Conservation (phyloP, 2,888 invertebrate species). For the Gasteruption jaculator region DNA sequence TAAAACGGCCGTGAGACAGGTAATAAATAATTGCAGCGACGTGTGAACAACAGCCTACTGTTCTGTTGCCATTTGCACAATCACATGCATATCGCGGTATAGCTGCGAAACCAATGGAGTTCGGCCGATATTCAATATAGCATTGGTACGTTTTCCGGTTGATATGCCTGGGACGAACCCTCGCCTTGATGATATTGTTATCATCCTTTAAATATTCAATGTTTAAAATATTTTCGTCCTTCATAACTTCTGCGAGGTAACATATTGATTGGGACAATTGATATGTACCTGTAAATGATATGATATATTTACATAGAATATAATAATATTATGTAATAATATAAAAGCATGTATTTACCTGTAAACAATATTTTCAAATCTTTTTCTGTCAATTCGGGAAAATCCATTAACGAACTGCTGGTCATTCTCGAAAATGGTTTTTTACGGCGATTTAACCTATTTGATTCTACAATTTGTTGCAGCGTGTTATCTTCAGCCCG, state of each 20-base stretch:
- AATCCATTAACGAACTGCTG: constrained; percentile 17
- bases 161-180: constrained; percentile 21
- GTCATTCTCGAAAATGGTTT: constrained; percentile 14
- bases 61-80: constrained; percentile 16
- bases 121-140: constrained; percentile 17
- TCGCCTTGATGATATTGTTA: constrained; percentile 18
- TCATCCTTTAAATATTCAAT: constrained; percentile 22
- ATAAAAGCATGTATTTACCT: too few species aligned
- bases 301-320: too few species aligned
- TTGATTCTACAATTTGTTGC: constrained; percentile 16
- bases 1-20: constrained; percentile 14
- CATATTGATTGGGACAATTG: constrained; percentile 23
- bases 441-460: constrained; percentile 14
- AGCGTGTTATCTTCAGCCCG: constrained; percentile 10
- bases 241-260: constrained; percentile 24
- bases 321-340: too few species aligned
- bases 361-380: constrained; percentile 23
- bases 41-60: constrained; percentile 18
- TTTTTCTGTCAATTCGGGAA: constrained; percentile 22
- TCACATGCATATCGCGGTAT: constrained; percentile 14
- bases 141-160: constrained; percentile 20
- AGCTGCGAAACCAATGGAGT: constrained; percentile 7
- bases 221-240: constrained; percentile 19
- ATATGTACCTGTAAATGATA: constrained; percentile 24
- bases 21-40: too few species aligned